Evolutionary conservation across 2,888 invertebrate species (phyloP).

Genomic region (Deilephila porcellus): DNA sequence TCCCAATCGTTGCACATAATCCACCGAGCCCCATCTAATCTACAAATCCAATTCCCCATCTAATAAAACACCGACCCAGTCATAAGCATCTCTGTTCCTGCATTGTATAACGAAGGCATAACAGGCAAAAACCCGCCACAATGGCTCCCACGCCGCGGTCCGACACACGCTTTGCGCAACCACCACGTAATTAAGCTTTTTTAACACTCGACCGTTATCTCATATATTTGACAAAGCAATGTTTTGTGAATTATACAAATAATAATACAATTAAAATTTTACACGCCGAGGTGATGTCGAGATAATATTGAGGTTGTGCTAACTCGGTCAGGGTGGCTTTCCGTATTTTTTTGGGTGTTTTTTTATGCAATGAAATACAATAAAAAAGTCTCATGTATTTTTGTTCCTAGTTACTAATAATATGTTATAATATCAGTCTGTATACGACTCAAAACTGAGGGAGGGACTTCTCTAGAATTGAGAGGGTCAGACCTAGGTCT

Average conservation of each 20-base stretch:
- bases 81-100: slow-evolving; percentile 59
- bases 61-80: slow-evolving; percentile 35
- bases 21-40: neutral
- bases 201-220: slow-evolving; percentile 66
- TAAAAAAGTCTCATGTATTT: neutral
- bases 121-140: slow-evolving; percentile 47
- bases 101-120: slow-evolving; percentile 68
- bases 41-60: slow-evolving; percentile 26
- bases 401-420: no score
- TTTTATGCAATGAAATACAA: neutral
- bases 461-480: no score
- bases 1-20: neutral
- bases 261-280: slow-evolving; percentile 28
- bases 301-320: slow-evolving; percentile 44
- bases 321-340: slow-evolving; percentile 43
- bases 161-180: slow-evolving; percentile 67
- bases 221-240: slow-evolving; percentile 34
- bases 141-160: slow-evolving; percentile 60
- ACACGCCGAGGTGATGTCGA: slow-evolving; percentile 27
- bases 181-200: slow-evolving; percentile 66
- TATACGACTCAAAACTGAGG: no score
- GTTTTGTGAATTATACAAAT: slow-evolving; percentile 32
- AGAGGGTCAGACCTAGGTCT: no score
- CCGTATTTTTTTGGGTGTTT: slow-evolving; percentile 4
- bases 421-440: no score